These are phyloP conservation scores for Andrena fulva DNA, from an alignment of 2,888 invertebrate genomes.

Conservation along the genomic window DNA sequence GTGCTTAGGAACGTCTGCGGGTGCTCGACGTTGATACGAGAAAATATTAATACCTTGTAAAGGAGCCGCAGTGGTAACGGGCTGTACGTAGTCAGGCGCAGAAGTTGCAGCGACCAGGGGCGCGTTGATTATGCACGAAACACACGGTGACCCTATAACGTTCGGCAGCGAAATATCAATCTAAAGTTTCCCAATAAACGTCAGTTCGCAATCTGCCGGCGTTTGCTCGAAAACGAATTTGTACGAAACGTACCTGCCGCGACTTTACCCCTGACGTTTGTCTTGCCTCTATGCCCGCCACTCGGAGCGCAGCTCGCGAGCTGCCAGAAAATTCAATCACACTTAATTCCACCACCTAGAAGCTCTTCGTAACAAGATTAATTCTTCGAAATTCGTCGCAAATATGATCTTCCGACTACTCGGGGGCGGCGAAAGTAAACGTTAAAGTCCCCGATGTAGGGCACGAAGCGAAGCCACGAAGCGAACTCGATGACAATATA, in stretches of 20 bases:
- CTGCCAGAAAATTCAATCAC: not conserved
- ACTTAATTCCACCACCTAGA: too few species aligned
- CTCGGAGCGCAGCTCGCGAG: not conserved
- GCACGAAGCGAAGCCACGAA: not conserved
- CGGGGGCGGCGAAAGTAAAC: not conserved
- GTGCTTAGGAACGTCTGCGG: not conserved
- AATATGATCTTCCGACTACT: not conserved
- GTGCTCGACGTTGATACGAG: not conserved
- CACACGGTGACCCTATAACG: conserved; percentile 32
- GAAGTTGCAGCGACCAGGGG: conserved; percentile 22
- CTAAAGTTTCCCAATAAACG: conserved; percentile 56
- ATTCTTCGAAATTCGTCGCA: not conserved
- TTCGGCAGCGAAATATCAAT: conserved; percentile 53
- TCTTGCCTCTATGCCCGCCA: not conserved
- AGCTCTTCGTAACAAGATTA: too few species aligned
- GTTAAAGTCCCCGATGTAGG: not conserved
- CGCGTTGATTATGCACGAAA: conserved; percentile 50
- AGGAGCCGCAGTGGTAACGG: conserved; percentile 20
- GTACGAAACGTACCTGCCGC: not conserved
- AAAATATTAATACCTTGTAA: conserved; percentile 20
- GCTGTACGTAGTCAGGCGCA: conserved; percentile 23
- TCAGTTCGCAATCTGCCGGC: conserved; percentile 10
- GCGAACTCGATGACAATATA: not conserved
- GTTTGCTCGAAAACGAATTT: conserved; percentile 39
- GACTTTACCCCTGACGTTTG: conserved; percentile 16